Percentiles rank a stretch among this genome's conserved stretches.
phyloP scores from a whole-genome alignment of 1,140 invertebrate species.

The Diachasma alloeum region DNA sequence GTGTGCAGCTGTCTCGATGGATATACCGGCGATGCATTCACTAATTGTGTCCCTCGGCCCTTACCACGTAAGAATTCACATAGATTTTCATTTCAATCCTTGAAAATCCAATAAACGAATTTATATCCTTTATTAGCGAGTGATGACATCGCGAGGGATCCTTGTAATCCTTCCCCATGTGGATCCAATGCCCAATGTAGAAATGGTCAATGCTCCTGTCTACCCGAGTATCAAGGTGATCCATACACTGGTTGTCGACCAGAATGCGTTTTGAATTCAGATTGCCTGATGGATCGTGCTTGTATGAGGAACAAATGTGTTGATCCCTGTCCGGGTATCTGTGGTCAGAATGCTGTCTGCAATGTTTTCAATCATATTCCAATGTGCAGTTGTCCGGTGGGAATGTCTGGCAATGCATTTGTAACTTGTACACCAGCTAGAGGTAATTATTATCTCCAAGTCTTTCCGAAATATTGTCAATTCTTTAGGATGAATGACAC shows the following conservation, averaged over 20 bases:
- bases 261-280: conserved; percentile 75
- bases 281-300: conserved; percentile 74
- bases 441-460: conserved; percentile 42
- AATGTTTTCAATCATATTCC: conserved; percentile 78
- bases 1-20: conserved; percentile 67
- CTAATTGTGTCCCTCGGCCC: conserved; percentile 37
- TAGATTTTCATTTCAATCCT: conserved; percentile 14
- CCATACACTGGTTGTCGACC: conserved; percentile 76
- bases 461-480: no score
- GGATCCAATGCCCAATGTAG: conserved; percentile 78
- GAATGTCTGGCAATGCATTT: conserved; percentile 79
- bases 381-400: conserved; percentile 74
- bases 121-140: neutral
- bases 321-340: conserved; percentile 77
- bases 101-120: neutral
- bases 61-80: conserved; percentile 52
- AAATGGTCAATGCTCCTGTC: conserved; percentile 76
- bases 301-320: conserved; percentile 75
- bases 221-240: conserved; percentile 75
- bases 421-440: conserved; percentile 62
- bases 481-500: no score
- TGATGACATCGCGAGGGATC: conserved; percentile 32
- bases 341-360: conserved; percentile 78
- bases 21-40: conserved; percentile 59
- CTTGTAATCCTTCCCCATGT: conserved; percentile 75